Evolutionary conservation across 2,888 invertebrate genomes (phyloP), one percentile per base, ranked within the genome.

Genomic region (Mesoligia furuncula): DNA sequence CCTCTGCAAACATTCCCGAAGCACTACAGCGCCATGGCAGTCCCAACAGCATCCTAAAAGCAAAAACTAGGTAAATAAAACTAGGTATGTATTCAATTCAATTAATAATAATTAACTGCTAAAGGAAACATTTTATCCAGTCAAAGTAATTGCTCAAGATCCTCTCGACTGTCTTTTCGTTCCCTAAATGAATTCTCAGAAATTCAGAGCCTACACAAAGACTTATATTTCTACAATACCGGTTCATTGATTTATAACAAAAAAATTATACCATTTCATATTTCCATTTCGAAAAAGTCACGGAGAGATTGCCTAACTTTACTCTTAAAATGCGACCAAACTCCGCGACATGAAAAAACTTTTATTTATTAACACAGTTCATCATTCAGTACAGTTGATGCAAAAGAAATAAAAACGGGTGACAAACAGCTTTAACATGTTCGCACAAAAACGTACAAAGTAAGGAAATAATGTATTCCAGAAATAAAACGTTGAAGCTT

Each of bases 301-400:
- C 81, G 62, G 67, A 80, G 85, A 81, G 79, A 84, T 85, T 81
- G 74, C 76, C 81, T 71, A 89, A 89, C 88, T 88, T 89, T 84
- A 77, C 86, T 85, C 85, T 85, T 78, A 84, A 88, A 91, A 90
- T 90, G 89, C 89, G 83, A 87, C 85, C 88, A 84, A 91, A 88
- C 88, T 88, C 84, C 73, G 84, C 82, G 89, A 95, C 94, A 94
- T 90, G 90, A 91, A 93, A 94, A 95, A 92, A 92, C 94, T 94
- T 93, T 94, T 94, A 94, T 91, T 88, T 86, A 89, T 89, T 85
- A 86, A 89, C 92, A 90, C 87, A 89, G 90, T 90, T 91, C 90
- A 91, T 91, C 91, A 91, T 91, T 90, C 86, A 74, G 83, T 87
- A 88, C 84, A 89, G 89, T 88, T 91, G 90, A 90, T 89, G 91